These are phyloP conservation scores for Byasa hedistus DNA, from an alignment of 2,888 invertebrate species.

Conservation along the genomic window DNA sequence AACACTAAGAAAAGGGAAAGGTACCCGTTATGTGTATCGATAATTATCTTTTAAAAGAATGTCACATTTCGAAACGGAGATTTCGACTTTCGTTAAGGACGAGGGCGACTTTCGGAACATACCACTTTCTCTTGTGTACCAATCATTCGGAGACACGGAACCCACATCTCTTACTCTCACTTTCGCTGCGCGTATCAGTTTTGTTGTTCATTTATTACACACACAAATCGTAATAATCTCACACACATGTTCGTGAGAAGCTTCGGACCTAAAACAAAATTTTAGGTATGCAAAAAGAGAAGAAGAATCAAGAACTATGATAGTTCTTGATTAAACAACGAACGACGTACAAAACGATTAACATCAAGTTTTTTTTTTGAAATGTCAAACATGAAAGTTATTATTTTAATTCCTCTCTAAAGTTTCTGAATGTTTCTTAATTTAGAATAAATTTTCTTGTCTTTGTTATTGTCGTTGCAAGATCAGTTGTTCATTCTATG, in stretches of 20 bases:
- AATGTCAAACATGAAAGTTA: no score
- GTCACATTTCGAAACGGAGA: slow-evolving; percentile 20
- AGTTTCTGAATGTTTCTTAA: no score
- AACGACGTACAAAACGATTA: no score
- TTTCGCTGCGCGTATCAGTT: slow-evolving; percentile 26
- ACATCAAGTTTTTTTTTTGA: no score
- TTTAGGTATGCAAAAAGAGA: not conserved
- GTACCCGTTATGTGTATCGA: slow-evolving; percentile 3
- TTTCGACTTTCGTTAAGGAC: slow-evolving; percentile 29
- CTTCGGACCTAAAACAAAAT: not conserved
- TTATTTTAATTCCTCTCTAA: no score
- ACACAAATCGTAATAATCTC: slow-evolving; percentile 8
- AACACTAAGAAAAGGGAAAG: slow-evolving; percentile 6
- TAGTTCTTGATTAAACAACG: no score
- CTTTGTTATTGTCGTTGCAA: no score
- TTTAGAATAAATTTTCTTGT: no score
- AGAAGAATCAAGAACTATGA: no score
- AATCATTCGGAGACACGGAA: slow-evolving; percentile 24
- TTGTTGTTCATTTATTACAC: slow-evolving; percentile 21
- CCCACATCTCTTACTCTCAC: slow-evolving; percentile 27
- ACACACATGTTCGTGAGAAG: not conserved
- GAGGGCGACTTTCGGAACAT: slow-evolving; percentile 23
- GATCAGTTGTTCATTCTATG: no score
- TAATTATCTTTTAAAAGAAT: slow-evolving; percentile 18
- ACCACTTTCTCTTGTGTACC: slow-evolving; percentile 29